These are phyloP conservation scores for Tiphia femorata DNA, from an alignment of 2,888 invertebrate genomes.

Conservation along the genomic window DNA sequence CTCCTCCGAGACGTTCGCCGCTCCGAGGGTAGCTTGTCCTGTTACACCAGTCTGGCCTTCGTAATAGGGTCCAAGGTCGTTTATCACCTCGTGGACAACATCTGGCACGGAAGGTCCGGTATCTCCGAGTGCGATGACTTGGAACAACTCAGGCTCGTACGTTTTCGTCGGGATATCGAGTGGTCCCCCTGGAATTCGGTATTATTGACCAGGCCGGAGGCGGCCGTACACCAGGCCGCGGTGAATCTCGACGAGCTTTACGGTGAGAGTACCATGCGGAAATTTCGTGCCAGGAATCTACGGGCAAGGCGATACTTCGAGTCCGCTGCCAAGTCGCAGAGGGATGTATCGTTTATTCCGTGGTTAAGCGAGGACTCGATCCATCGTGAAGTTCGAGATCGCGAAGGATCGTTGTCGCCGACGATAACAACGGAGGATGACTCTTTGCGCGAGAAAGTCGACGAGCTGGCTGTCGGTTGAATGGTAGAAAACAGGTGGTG, in stretches of 20 bases:
- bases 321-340: constrained; percentile 36
- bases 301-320: constrained; percentile 78
- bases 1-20: constrained; percentile 73
- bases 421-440: no score
- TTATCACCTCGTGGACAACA: constrained; percentile 84
- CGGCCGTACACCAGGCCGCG: constrained; percentile 79
- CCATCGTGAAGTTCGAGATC: no score
- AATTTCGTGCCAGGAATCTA: constrained; percentile 77
- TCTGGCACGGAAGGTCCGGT: constrained; percentile 91
- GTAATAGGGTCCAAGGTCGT: constrained; percentile 84
- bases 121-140: constrained; percentile 85
- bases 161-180: constrained; percentile 82
- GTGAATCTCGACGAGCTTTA: constrained; percentile 69
- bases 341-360: no score
- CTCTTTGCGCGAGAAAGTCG: no score
- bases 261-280: constrained; percentile 76
- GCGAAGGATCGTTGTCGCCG: no score
- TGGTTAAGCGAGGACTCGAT: no score
- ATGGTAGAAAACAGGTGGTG: no score
- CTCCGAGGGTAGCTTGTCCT: constrained; percentile 73
- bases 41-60: constrained; percentile 79
- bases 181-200: constrained; percentile 98
- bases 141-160: constrained; percentile 79
- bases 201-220: constrained; percentile 85
- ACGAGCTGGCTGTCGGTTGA: no score